Conservation (phyloP, 2,797 vertebrate genomes). For the Phoxinus dragarum region DNA sequence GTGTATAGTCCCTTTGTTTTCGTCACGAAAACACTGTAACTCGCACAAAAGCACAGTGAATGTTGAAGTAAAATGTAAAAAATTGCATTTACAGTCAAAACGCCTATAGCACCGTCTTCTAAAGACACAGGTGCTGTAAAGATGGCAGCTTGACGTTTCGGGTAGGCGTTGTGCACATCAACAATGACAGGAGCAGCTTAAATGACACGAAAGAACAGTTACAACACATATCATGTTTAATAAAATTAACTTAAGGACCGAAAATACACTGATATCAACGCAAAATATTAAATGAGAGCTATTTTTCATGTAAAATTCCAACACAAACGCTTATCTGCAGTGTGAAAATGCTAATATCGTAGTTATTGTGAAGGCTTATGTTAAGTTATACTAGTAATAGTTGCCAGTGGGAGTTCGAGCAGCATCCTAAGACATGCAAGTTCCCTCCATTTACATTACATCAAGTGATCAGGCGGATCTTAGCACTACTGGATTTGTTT, state of each 20-base stretch:
- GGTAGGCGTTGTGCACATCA: slow-evolving; percentile 28
- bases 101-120: background rate
- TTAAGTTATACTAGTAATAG: too few species aligned
- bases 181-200: slow-evolving; percentile 7
- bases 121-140: slow-evolving; percentile 49
- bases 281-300: background rate
- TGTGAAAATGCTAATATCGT: background rate
- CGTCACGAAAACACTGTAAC: background rate
- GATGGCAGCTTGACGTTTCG: slow-evolving; percentile 56
- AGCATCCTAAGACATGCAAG: background rate
- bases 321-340: background rate
- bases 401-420: background rate
- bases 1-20: slow-evolving; percentile 1
- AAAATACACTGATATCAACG: background rate
- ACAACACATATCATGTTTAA: background rate
- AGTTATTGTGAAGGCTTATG: background rate
- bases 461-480: background rate
- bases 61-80: fast-evolving
- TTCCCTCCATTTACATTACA: slow-evolving; percentile 20
- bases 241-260: too few species aligned
- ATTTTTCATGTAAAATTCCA: background rate
- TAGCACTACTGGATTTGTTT: slow-evolving; percentile 10
- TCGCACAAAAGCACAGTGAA: background rate
- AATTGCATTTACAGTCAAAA: background rate
- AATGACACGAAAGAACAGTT: background rate